These are phyloP conservation scores for Entomobrya proxima DNA, from an alignment of 2,888 invertebrate species.

Conservation along the genomic window DNA sequence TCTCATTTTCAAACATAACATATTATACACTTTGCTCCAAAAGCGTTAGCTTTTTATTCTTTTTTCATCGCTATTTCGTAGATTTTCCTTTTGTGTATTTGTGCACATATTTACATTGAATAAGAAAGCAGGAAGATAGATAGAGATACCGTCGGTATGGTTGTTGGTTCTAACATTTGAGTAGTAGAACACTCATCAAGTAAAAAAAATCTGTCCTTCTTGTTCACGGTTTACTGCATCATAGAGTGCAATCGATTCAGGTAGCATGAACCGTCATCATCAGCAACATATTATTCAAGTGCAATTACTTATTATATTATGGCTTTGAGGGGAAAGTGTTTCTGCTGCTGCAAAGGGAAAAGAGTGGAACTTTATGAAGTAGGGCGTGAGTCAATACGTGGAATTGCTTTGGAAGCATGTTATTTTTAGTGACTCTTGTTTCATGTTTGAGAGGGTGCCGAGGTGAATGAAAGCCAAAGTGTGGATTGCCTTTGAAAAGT, in stretches of 20 bases:
- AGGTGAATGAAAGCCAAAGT: slow-evolving; percentile 12
- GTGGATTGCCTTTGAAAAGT: background rate
- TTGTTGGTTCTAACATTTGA: background rate
- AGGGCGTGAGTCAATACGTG: background rate
- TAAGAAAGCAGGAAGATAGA: background rate
- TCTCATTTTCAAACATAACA: background rate
- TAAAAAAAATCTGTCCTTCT: slow-evolving; percentile 6
- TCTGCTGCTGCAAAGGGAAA: background rate
- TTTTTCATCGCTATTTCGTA: background rate
- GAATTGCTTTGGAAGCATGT: background rate
- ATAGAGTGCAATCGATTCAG: slow-evolving; percentile 53
- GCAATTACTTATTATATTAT: slow-evolving; percentile 38
- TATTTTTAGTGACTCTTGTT: background rate
- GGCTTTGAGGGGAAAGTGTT: slow-evolving; percentile 32
- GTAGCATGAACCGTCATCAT: slow-evolving; percentile 46
- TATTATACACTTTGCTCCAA: background rate
- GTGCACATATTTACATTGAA: background rate
- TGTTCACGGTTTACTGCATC: slow-evolving; percentile 60
- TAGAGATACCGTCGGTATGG: background rate
- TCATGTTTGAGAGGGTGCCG: background rate
- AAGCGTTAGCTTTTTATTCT: background rate
- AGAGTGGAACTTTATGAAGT: background rate
- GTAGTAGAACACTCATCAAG: background rate
- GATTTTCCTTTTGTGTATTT: background rate
- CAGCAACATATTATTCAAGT: slow-evolving; percentile 44